Conservation (phyloP, 1,140 invertebrate genomes). For the Microplitis demolitor region DNA sequence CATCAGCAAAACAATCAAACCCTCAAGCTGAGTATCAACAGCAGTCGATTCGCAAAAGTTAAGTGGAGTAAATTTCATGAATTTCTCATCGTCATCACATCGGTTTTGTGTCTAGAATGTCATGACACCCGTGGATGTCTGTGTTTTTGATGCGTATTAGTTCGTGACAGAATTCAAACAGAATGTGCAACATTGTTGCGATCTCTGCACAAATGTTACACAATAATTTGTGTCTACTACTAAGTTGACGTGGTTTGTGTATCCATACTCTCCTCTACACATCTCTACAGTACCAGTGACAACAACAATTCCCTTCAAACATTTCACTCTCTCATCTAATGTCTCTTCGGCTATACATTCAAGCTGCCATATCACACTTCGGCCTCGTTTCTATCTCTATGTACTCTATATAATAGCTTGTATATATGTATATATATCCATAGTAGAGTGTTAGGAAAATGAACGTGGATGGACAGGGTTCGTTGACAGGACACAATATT, state of each 20-base stretch:
- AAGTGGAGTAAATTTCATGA: no score
- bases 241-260: slow-evolving; percentile 38
- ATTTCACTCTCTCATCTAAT: background rate
- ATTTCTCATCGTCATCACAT: no score
- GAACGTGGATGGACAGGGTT: slow-evolving; percentile 29
- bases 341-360: background rate
- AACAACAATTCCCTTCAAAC: no score
- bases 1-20: no score
- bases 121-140: background rate
- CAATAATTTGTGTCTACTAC: slow-evolving; percentile 33
- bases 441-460: slow-evolving; percentile 20
- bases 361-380: background rate
- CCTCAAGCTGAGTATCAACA: no score
- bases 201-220: slow-evolving; percentile 34
- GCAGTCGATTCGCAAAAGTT: no score
- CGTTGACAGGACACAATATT: slow-evolving; percentile 62
- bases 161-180: slow-evolving; percentile 49
- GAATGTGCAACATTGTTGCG: slow-evolving; percentile 32
- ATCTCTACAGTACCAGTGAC: background rate
- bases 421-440: background rate
- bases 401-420: no score
- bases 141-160: slow-evolving; percentile 34
- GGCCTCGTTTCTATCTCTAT: background rate
- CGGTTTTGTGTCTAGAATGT: no score
- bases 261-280: slow-evolving; percentile 7